Evolutionary conservation across 2,113 vertebrate species (phyloP), one percentile per base, ranked within the genome.

Genomic region (Coturnix japonica): DNA sequence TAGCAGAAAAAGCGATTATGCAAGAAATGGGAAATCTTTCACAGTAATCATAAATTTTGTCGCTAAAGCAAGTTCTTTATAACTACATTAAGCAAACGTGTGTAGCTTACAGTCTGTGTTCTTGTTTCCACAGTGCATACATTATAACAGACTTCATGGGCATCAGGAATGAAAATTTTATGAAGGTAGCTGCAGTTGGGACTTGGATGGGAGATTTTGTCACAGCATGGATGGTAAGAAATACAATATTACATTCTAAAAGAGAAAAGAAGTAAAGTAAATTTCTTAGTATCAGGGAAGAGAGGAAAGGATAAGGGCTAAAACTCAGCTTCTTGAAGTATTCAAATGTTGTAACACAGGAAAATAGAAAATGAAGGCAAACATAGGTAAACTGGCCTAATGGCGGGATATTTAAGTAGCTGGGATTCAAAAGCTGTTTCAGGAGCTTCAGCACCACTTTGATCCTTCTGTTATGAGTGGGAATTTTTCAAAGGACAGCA

Each of bases 201-300:
- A 99, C 99, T 26, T 99, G 99, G 99, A 99, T 99, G 99, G 99
- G 99, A 94, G 99, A 99, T 96, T 99, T 99, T 96, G 99, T 99
- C 96, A 99, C 99, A 51, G 99, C 99, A 1, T 99, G 99, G 99
- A 99, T 99, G 99, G 99, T 99, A 97, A 99, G 99, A 93, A 93
- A 44, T 5, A 5, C 44, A 78, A 64, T 80, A 85, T 54, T 81
- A 28, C 21, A 35, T 91, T 84, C 79, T 72, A 49, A 89, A 96
- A 73, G 20, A 71, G 77, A 57, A 79, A 59, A 70, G 12, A 13
- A 91, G 31, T 76, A 2, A 46, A 92, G 31, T 76, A 2, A 46
- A 13, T 37, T 90, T 92, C 11, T 39, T 78, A 15, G 30, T 87
- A 93, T 70, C 67, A 61, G 84, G 33, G 33, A 46, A 80, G 28